Percentiles rank a stretch among this genome's conserved stretches.
Evolutionary conservation across 2,113 vertebrate species (phyloP).

Genomic region (Burhinus bistriatus): DNA sequence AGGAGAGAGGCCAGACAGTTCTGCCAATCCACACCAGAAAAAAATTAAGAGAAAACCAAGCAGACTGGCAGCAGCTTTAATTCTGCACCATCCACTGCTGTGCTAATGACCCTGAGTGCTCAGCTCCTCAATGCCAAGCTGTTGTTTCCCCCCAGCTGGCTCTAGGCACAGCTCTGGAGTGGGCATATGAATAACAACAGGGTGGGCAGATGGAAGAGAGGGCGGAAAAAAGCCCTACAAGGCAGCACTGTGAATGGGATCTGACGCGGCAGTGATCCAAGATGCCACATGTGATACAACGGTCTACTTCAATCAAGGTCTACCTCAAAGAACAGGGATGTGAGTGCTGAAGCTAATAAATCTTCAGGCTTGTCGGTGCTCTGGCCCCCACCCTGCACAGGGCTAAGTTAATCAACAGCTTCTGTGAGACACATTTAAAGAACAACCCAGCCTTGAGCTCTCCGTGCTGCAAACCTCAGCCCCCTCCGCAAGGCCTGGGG

Average conservation of each 20-base stretch:
- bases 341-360: background rate
- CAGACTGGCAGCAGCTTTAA: background rate
- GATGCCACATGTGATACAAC: background rate
- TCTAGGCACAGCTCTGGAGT: background rate
- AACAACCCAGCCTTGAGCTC: background rate
- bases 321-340: background rate
- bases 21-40: background rate
- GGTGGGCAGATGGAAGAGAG: background rate
- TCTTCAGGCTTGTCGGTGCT: background rate
- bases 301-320: background rate
- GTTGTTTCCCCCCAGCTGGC: background rate
- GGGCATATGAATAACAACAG: background rate
- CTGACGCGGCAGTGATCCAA: background rate
- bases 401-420: background rate
- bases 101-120: background rate
- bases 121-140: background rate
- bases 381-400: background rate
- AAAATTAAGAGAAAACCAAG: background rate
- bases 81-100: background rate
- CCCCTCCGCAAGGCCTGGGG: background rate
- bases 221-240: background rate
- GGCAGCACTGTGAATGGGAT: background rate
- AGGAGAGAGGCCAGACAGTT: background rate
- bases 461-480: background rate
- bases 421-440: background rate